phyloP scores from a whole-genome alignment of 2,797 vertebrate genomes.

The Phalloptychus januarius region DNA sequence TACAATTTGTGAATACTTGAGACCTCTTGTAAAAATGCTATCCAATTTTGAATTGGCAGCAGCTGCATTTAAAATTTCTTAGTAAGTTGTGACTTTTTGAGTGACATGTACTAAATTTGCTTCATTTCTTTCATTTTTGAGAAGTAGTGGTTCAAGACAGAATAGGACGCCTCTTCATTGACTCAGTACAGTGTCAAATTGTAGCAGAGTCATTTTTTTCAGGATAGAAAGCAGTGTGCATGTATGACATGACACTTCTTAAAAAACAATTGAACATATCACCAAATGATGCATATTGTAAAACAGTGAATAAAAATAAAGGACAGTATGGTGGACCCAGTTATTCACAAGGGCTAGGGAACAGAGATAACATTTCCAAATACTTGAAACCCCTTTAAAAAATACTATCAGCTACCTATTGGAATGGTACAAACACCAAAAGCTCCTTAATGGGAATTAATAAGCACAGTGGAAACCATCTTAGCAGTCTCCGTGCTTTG shows the following conservation, averaged over 20 bases:
- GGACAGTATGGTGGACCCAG: neutral
- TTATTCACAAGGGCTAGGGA: neutral
- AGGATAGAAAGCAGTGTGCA: neutral
- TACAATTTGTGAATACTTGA: no score
- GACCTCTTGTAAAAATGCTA: no score
- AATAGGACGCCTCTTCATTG: neutral
- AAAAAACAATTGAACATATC: neutral
- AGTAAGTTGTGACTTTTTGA: neutral
- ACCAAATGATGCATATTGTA: neutral
- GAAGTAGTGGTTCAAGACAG: neutral
- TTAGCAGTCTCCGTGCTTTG: neutral
- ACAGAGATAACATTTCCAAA: neutral
- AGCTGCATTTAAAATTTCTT: neutral
- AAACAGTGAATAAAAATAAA: neutral
- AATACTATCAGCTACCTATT: neutral
- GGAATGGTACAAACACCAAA: neutral
- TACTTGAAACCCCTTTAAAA: neutral
- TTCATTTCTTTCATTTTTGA: neutral
- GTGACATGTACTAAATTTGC: neutral
- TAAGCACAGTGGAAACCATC: neutral
- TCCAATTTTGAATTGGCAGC: neutral
- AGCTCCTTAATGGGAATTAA: neutral
- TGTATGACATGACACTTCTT: neutral
- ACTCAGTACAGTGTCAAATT: neutral
- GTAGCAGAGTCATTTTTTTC: neutral